These are phyloP conservation scores for Cataglyphis altisquamis DNA, from an alignment of 2,888 invertebrate genomes.

Conservation along the genomic window DNA sequence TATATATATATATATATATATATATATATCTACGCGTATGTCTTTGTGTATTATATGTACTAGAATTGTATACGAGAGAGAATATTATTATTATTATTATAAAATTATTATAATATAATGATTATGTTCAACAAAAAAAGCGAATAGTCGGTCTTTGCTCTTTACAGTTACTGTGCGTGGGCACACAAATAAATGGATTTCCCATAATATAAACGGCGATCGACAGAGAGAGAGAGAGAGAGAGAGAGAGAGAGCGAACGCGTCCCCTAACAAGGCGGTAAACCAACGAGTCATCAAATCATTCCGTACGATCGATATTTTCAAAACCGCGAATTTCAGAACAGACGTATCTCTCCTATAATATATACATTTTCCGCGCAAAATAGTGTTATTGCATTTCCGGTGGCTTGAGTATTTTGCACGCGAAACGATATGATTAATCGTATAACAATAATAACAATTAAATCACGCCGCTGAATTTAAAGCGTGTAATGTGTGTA, in stretches of 20 bases:
- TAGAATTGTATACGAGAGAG: background rate
- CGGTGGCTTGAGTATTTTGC: background rate
- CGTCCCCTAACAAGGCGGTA: constrained; percentile 51
- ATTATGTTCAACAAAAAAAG: background rate
- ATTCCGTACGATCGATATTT: constrained; percentile 49
- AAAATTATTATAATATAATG: background rate
- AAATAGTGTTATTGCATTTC: background rate
- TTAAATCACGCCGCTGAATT: background rate
- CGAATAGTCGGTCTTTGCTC: background rate
- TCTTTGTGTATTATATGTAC: background rate
- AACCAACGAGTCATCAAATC: constrained; percentile 54
- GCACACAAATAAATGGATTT: constrained; percentile 22
- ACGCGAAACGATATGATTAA: constrained; percentile 23
- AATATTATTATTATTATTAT: background rate
- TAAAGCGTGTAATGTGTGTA: constrained; percentile 1
- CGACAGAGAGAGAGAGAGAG: background rate
- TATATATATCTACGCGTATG: background rate
- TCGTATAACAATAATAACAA: constrained; percentile 13
- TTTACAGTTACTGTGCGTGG: background rate
- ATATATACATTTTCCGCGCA: background rate
- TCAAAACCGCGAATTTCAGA: constrained; percentile 42
- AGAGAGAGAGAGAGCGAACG: constrained; percentile 7
- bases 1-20: background rate
- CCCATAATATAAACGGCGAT: constrained; percentile 19
- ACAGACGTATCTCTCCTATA: background rate